These are phyloP conservation scores for Corella eumyota DNA, from an alignment of 23 tunicate genomes.

Conservation along the genomic window DNA sequence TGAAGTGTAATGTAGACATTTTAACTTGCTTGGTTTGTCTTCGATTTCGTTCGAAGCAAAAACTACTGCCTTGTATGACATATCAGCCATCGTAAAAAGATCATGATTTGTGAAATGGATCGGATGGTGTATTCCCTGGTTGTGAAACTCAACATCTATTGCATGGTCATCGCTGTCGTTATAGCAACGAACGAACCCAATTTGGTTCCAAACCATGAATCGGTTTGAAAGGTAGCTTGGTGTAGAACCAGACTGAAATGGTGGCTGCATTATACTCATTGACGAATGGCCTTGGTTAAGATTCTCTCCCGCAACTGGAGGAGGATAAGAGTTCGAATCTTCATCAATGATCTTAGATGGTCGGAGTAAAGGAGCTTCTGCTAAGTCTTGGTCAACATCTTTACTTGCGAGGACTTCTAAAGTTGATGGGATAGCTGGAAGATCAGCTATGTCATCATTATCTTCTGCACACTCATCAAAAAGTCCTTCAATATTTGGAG, in stretches of 20 bases:
- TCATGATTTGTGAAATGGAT: constrained; percentile 63
- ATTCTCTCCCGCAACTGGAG: not conserved
- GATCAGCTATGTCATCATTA: too few species aligned
- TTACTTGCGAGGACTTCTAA: constrained; percentile 22
- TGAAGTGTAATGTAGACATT: constrained; percentile 61
- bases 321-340: constrained; percentile 33
- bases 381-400: constrained; percentile 33
- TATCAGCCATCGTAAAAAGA: constrained; percentile 67
- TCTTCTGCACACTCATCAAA: not conserved
- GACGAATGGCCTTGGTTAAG: not conserved
- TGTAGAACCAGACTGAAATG: constrained; percentile 75
- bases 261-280: constrained; percentile 95
- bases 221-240: constrained; percentile 62
- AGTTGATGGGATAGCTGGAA: constrained; percentile 49
- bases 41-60: constrained; percentile 59
- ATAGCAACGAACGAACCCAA: constrained; percentile 71
- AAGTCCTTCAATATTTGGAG: too few species aligned
- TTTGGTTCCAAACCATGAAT: constrained; percentile 81
- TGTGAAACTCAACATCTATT: constrained; percentile 95
- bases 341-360: constrained; percentile 21
- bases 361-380: constrained; percentile 16
- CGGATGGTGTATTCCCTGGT: constrained; percentile 73
- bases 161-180: constrained; percentile 77
- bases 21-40: constrained; percentile 61
- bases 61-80: constrained; percentile 57